Conservation (phyloP, 2,113 vertebrate genomes). For the Cynoglossus semilaevis region DNA sequence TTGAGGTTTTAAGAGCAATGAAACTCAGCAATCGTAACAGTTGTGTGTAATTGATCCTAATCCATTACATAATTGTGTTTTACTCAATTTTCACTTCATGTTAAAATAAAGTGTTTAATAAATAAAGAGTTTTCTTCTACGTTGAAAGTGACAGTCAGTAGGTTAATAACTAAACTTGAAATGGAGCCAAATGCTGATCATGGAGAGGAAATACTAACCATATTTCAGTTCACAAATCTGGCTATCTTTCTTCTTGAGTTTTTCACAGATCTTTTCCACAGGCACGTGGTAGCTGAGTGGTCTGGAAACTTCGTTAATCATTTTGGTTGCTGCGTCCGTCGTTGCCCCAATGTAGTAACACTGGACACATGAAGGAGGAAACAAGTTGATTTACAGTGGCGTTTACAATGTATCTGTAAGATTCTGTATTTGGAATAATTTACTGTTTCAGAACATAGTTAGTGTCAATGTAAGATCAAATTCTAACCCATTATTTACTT, state of each 20-base stretch:
- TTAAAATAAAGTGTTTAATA: too few species aligned
- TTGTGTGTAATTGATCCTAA: too few species aligned
- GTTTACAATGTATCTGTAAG: not conserved
- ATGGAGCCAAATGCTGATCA: not conserved
- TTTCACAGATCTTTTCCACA: constrained; percentile 94
- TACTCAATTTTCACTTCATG: too few species aligned
- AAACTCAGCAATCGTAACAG: too few species aligned
- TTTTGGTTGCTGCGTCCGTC: constrained; percentile 95
- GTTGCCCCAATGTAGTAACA: constrained; percentile 98
- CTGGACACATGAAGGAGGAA: constrained; percentile 52
- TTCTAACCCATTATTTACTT: constrained; percentile 31
- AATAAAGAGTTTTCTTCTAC: too few species aligned
- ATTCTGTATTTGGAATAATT: not conserved
- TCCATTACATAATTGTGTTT: too few species aligned
- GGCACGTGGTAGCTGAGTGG: constrained; percentile 92
- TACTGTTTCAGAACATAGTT: not conserved
- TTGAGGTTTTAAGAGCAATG: too few species aligned
- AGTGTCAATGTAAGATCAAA: not conserved
- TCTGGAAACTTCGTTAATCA: constrained; percentile 92
- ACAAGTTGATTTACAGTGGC: not conserved
- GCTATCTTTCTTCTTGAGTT: constrained; percentile 94
- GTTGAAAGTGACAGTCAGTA: too few species aligned
- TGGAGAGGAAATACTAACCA: constrained; percentile 54
- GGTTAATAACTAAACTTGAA: not conserved
- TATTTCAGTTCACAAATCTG: constrained; percentile 98